Conservation (phyloP, 2,113 vertebrate genomes). For the Choloepus hoffmanni region DNA sequence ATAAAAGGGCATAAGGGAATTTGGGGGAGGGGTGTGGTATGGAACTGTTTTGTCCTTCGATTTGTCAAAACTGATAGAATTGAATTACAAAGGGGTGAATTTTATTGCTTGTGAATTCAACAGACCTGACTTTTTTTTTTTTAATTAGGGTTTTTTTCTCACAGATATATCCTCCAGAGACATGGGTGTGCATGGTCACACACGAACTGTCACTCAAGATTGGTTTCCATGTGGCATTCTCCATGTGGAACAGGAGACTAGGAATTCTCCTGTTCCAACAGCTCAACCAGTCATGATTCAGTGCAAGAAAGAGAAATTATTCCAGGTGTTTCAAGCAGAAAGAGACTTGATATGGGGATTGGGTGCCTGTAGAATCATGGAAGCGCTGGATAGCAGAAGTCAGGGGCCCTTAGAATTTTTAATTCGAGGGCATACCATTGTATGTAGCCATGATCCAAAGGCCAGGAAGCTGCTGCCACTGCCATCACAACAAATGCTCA, state of each 20-base stretch:
- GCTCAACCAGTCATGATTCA: neutral
- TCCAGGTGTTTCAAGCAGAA: neutral
- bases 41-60: neutral
- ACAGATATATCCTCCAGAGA: neutral
- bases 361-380: neutral
- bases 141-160: neutral
- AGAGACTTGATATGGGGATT: neutral
- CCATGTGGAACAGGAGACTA: too few relatives aligned
- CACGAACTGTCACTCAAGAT: neutral
- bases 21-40: accelerated
- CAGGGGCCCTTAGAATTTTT: neutral
- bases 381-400: neutral
- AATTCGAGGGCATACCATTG: neutral
- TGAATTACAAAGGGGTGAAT: neutral
- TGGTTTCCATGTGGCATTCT: accelerated
- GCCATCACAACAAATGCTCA: neutral
- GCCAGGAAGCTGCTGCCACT: neutral
- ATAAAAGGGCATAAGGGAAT: neutral
- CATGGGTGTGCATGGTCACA: neutral
- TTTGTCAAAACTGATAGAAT: neutral
- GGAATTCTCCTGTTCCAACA: neutral
- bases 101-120: neutral
- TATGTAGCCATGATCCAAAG: neutral
- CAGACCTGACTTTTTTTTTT: neutral
- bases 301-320: neutral